Conservation (phyloP, 2,797 vertebrate genomes). For the Gallinago nigripennis region DNA sequence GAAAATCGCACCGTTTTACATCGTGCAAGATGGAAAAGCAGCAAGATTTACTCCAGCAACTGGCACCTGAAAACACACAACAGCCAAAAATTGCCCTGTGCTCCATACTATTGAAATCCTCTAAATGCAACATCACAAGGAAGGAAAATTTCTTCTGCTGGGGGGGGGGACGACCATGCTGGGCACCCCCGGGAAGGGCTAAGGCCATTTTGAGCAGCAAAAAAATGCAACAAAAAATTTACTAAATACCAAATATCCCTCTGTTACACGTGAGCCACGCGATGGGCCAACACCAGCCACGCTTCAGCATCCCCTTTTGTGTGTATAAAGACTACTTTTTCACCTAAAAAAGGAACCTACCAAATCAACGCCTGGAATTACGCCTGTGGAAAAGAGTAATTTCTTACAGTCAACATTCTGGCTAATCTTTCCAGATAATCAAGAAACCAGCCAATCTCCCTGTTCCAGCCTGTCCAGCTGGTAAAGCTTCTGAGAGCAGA, state of each 20-base stretch:
- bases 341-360: not conserved
- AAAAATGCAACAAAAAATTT: not conserved
- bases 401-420: not conserved
- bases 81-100: not conserved
- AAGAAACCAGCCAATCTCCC: not conserved
- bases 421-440: not conserved
- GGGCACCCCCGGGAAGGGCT: not conserved
- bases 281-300: not conserved
- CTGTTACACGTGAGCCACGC: rapidly evolving
- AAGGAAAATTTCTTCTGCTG: too few relatives aligned
- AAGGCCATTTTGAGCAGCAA: not conserved
- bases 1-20: not conserved
- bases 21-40: not conserved
- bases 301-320: not conserved
- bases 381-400: not conserved
- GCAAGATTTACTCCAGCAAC: not conserved
- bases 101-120: not conserved
- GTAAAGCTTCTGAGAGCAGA: not conserved
- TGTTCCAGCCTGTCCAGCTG: not conserved
- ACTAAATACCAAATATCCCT: not conserved
- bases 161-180: rapidly evolving
- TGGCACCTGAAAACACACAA: too few relatives aligned
- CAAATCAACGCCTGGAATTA: not conserved
- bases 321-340: not conserved
- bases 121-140: rapidly evolving